Percentiles rank a stretch among this genome's conserved stretches.
Conservation (phyloP, 2,888 invertebrate species). For the Drosophila neutralis region DNA sequence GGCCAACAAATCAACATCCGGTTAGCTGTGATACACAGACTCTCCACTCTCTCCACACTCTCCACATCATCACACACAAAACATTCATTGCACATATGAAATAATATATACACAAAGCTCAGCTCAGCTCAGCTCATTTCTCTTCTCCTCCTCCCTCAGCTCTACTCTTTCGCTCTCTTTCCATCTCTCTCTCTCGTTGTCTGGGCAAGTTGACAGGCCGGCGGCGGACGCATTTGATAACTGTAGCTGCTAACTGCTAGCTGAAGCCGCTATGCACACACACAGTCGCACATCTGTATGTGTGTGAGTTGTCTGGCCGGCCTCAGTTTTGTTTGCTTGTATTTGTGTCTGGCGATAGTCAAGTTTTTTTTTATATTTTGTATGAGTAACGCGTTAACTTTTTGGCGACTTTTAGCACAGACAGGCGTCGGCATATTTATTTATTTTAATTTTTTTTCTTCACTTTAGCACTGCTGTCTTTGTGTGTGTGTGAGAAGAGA, state of each 20-base stretch:
- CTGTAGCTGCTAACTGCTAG: conserved; percentile 68
- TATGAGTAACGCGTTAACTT: conserved; percentile 62
- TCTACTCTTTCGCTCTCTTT: not conserved
- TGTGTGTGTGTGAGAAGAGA: conserved; percentile 32
- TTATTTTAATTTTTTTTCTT: conserved; percentile 34
- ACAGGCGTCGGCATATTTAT: conserved; percentile 52
- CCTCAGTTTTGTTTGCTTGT: conserved; percentile 27
- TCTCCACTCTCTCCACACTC: conserved; percentile 2
- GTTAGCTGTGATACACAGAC: conserved; percentile 49
- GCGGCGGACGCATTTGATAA: conserved; percentile 69
- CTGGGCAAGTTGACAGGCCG: conserved; percentile 66
- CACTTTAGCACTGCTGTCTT: conserved; percentile 60
- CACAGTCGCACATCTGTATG: not conserved
- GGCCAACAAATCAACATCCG: conserved; percentile 62
- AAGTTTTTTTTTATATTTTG: conserved; percentile 47
- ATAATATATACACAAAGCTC: conserved; percentile 41
- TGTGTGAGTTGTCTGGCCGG: conserved; percentile 56
- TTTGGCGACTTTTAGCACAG: conserved; percentile 56
- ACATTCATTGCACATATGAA: conserved; percentile 59
- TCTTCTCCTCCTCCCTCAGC: conserved; percentile 3
- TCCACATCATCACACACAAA: conserved; percentile 29
- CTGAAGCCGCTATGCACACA: conserved; percentile 32
- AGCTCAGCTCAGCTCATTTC: conserved; percentile 2
- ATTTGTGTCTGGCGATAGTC: conserved; percentile 56
- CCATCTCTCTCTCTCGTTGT: conserved; percentile 20